Conservation (phyloP, 2,888 invertebrate species). For the Rhagium mordax region DNA sequence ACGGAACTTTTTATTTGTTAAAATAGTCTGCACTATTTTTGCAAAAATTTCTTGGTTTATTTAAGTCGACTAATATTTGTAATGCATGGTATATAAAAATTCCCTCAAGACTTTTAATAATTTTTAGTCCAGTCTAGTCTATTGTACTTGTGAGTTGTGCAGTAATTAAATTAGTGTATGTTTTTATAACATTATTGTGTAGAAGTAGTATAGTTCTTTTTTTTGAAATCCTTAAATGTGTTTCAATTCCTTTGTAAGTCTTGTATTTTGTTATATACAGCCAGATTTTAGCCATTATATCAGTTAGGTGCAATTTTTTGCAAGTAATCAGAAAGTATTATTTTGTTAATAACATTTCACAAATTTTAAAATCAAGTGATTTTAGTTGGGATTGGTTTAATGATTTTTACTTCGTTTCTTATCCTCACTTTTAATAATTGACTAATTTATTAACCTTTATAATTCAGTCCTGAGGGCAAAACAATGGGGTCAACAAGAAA, state of each 20-base stretch:
- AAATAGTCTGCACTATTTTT: too few relatives aligned
- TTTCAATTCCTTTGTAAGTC: neutral
- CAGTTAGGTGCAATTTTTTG: neutral
- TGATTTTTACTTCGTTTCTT: neutral
- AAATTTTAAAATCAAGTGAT: neutral
- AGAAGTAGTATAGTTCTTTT: constrained; percentile 14
- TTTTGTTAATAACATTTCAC: constrained; percentile 26
- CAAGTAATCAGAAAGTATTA: constrained; percentile 20
- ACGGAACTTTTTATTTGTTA: too few relatives aligned
- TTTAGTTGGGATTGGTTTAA: neutral
- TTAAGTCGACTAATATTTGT: too few relatives aligned
- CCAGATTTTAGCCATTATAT: constrained; percentile 21
- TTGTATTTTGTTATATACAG: constrained; percentile 11
- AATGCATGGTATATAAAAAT: neutral
- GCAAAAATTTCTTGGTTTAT: too few relatives aligned
- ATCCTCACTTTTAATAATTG: neutral
- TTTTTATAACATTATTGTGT: constrained; percentile 5
- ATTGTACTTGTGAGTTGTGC: constrained; percentile 34
- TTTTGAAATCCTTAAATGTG: constrained; percentile 1
- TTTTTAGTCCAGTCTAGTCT: constrained; percentile 27
- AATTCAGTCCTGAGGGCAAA: too few relatives aligned
- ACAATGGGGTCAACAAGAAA: too few relatives aligned
- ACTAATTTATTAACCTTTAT: neutral
- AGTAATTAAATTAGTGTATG: constrained; percentile 11
- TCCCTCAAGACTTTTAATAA: constrained; percentile 1